Percentiles rank a stretch among this genome's conserved stretches.
Conservation (phyloP, 2,113 vertebrate genomes). For the Etheostoma cragini region DNA sequence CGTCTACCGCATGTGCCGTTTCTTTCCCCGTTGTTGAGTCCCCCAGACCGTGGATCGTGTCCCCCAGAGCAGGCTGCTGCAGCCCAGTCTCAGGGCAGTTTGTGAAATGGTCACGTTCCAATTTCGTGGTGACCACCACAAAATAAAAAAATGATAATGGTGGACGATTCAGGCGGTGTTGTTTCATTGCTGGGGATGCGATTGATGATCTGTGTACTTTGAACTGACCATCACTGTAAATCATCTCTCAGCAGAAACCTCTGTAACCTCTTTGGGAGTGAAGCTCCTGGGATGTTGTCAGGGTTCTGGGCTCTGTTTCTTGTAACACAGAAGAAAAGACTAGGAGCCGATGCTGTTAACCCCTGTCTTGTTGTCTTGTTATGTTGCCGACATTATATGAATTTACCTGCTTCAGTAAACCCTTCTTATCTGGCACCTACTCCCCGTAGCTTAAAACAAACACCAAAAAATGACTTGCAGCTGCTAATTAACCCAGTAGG, state of each 20-base stretch:
- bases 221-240: constrained; percentile 34
- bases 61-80: too few relatives aligned
- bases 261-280: constrained; percentile 18
- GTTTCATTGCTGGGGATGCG: not conserved
- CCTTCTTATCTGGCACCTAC: constrained; percentile 28
- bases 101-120: too few relatives aligned
- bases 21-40: too few relatives aligned
- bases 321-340: not conserved
- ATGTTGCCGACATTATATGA: constrained; percentile 11
- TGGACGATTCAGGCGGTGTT: not conserved
- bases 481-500: constrained; percentile 52
- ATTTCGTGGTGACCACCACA: too few relatives aligned
- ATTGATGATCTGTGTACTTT: constrained; percentile 10
- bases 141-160: too few relatives aligned
- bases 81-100: too few relatives aligned
- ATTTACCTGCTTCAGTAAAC: constrained; percentile 46
- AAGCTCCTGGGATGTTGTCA: constrained; percentile 16
- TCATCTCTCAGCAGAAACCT: constrained; percentile 24
- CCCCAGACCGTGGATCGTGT: too few relatives aligned
- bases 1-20: too few relatives aligned
- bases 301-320: constrained; percentile 1
- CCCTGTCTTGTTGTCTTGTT: not conserved
- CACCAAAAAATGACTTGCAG: constrained; percentile 35
- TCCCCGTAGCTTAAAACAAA: constrained; percentile 48
- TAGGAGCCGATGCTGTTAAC: constrained; percentile 23